Evolutionary conservation across 2,113 vertebrate genomes (phyloP), one percentile per base, ranked within the genome.

Genomic region (Psilopogon haemacephalus): DNA sequence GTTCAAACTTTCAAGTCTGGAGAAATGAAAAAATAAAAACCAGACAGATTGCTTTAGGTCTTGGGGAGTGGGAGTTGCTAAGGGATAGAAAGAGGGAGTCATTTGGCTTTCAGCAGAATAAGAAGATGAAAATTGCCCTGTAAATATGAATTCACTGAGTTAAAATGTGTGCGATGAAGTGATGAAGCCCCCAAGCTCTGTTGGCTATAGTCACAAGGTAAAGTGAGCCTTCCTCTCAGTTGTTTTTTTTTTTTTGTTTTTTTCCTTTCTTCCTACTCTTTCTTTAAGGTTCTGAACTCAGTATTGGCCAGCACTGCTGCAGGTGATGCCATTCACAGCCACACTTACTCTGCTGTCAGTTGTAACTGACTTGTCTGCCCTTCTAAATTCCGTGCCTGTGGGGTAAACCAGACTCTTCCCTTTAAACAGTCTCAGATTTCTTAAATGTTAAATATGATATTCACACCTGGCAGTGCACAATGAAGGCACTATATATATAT

Each of bases 61-160:
- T 84, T 86, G 63, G 35, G 63, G 76, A 94, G 75, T 72, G 83
- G 95, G 76, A 93, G 56, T 76, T 91, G 60, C 64, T 54, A 42
- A 55, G 20, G 40, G 33, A 14, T 83, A 69, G 48, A 68, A 18
- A 92, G 68, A 50, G 89, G 82, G 33, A 81, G 58, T 94, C 59
- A 38, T 79, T 78, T 65, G 79, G 18, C 35, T 88, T 68, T 76
- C 32, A 70, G 90, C 46, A 91, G 20, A 55, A 19, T 37, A 28
- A 44, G 69, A 84, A 7, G 42, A 42, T 73, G 64, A 85, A 79
- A 85, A 75, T 26, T 82, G 15, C 55, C 46, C 46, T 77, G 30
- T 55, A 86, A 71, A 72, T 65, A 38, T 13, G 32, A 84, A 63
- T 73, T 86, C 30, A 70, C 28, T 2, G 3, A n/a, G 12, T 74